Percentiles rank a stretch among this genome's conserved stretches.
Evolutionary conservation across 2,797 vertebrate genomes (phyloP).

Genomic region (Ataeniobius toweri): DNA sequence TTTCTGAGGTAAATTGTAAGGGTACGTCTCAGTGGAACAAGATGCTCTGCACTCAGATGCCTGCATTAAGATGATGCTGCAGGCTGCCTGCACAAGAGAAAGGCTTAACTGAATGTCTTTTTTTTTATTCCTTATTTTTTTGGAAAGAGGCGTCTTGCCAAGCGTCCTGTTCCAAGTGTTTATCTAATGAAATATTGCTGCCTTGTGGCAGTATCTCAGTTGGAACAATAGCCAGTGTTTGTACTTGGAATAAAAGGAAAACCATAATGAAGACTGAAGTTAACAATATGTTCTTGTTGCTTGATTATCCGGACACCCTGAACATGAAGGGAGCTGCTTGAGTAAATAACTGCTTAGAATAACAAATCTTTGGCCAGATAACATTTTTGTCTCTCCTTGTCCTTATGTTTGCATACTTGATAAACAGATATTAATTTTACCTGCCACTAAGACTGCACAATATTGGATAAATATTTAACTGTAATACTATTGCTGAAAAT

Average conservation of each 20-base stretch:
- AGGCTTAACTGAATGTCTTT: conserved; percentile 49
- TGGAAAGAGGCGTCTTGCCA: conserved; percentile 63
- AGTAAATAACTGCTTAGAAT: conserved; percentile 20
- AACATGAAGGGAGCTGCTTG: conserved; percentile 8
- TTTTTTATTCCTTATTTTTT: conserved; percentile 22
- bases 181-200: conserved; percentile 79
- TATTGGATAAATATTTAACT: not conserved
- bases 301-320: conserved; percentile 22
- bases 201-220: conserved; percentile 64
- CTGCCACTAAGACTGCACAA: not conserved
- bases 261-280: conserved; percentile 61
- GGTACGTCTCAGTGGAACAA: conserved; percentile 54
- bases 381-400: conserved; percentile 9
- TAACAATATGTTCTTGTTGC: conserved; percentile 60
- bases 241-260: conserved; percentile 73
- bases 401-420: conserved; percentile 25
- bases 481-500: not conserved
- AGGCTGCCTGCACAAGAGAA: conserved; percentile 61
- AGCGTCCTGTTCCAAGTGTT: conserved; percentile 73
- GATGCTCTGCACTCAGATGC: conserved; percentile 59
- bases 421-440: not conserved
- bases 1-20: conserved; percentile 52
- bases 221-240: conserved; percentile 71
- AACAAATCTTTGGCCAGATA: conserved; percentile 22
- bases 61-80: conserved; percentile 57